Percentiles rank a stretch among this genome's conserved stretches.
Evolutionary conservation across 2,888 invertebrate species (phyloP).

Genomic region (Pyrrhia umbra): DNA sequence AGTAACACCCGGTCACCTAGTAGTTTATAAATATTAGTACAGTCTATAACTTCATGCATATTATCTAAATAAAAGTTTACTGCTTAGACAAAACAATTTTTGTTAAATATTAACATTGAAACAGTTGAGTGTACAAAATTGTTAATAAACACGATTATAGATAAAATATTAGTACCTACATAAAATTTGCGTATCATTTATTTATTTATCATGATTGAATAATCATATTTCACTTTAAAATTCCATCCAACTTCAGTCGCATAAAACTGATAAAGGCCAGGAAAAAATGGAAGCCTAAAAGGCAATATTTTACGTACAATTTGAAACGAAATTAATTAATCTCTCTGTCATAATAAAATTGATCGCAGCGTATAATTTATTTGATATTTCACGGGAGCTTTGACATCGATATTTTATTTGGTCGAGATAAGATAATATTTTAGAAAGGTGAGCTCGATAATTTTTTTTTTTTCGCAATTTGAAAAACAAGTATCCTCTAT

Average conservation of each 20-base stretch:
- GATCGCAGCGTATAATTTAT: conserved; percentile 33
- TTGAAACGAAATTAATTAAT: conserved; percentile 43
- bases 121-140: too few relatives aligned
- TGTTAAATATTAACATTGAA: too few relatives aligned
- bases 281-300: conserved; percentile 9
- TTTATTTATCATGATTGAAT: conserved; percentile 15
- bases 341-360: conserved; percentile 32
- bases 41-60: too few relatives aligned
- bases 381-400: conserved; percentile 18
- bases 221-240: conserved; percentile 1
- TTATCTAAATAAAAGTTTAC: too few relatives aligned
- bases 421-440: conserved; percentile 13
- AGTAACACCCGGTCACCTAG: too few relatives aligned
- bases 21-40: too few relatives aligned
- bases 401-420: conserved; percentile 24
- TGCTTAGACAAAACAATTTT: too few relatives aligned
- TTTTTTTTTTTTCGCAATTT: conserved; percentile 1
- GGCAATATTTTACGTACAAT: conserved; percentile 36
- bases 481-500: too few relatives aligned
- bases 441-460: neutral
- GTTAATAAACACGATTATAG: too few relatives aligned
- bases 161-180: too few relatives aligned
- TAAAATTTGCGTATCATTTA: too few relatives aligned
- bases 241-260: conserved; percentile 1
- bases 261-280: neutral